Percentiles rank a stretch among this genome's conserved stretches.
These are phyloP conservation scores for Alosa alosa DNA, from an alignment of 2,113 vertebrate species.

Conservation along the genomic window DNA sequence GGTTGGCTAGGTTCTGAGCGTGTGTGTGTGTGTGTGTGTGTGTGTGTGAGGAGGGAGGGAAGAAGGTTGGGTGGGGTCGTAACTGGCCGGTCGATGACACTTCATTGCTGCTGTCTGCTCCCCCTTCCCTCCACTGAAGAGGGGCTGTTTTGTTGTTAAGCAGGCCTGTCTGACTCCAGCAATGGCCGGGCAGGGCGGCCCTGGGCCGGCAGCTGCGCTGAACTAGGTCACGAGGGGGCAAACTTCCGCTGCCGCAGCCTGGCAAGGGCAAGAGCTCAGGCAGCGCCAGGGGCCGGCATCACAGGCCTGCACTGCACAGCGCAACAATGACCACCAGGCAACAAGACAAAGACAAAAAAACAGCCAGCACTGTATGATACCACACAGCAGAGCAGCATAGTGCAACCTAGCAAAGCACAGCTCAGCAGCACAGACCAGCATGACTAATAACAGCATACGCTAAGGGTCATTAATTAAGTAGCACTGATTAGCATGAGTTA, in stretches of 20 bases:
- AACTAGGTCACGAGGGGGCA: conserved; percentile 17
- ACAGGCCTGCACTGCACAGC: not conserved
- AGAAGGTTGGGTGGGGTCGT: not conserved
- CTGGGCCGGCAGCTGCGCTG: conserved; percentile 1
- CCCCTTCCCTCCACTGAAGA: not conserved
- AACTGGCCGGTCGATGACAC: conserved; percentile 23
- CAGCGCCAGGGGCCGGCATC: not conserved
- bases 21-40: not conserved
- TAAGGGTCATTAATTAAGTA: not conserved
- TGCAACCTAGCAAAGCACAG: not conserved
- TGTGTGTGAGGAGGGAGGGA: not conserved
- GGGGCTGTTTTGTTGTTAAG: not conserved
- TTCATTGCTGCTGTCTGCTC: not conserved
- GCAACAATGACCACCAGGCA: not conserved
- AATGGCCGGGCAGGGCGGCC: not conserved
- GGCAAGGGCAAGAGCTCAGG: not conserved
- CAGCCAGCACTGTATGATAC: not conserved
- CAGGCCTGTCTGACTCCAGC: not conserved
- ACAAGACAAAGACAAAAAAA: not conserved
- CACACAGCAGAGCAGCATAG: not conserved
- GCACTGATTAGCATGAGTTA: not conserved
- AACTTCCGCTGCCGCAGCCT: conserved; percentile 26
- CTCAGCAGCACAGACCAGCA: not conserved
- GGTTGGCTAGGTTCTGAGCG: not conserved
- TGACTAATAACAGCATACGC: no score